phyloP scores from a whole-genome alignment of 2,888 invertebrate genomes.

The Drosophila paracracens region DNA sequence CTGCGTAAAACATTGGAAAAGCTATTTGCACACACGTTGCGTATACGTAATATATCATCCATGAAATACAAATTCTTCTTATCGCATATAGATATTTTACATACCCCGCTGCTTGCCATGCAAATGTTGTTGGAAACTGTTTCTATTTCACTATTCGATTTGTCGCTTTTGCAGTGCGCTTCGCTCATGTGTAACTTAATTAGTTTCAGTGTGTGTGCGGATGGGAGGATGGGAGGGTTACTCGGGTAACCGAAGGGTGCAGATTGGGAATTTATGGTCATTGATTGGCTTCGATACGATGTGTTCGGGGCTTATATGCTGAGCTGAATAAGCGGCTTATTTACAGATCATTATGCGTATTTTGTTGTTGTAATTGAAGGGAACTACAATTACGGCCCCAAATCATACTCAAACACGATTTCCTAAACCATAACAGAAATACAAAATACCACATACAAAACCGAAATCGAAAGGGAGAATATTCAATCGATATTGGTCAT shows the following conservation, averaged over 20 bases:
- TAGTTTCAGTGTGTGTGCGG: constrained; percentile 70
- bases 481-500: constrained; percentile 47
- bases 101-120: not conserved
- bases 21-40: constrained; percentile 22
- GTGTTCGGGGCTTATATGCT: constrained; percentile 12
- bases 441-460: not conserved
- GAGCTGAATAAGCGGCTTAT: constrained; percentile 51
- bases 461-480: not conserved
- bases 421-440: not conserved
- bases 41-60: constrained; percentile 41
- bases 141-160: constrained; percentile 52
- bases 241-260: not conserved
- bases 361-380: constrained; percentile 43
- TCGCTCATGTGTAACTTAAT: constrained; percentile 64
- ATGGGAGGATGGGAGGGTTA: not conserved
- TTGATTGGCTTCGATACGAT: constrained; percentile 39
- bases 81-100: constrained; percentile 8
- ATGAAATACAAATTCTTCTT: constrained; percentile 5
- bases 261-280: constrained; percentile 40
- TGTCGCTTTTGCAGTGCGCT: constrained; percentile 40
- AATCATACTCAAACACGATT: not conserved
- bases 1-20: not conserved
- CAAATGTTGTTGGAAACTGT: constrained; percentile 33
- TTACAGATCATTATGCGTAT: constrained; percentile 56
- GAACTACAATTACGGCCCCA: constrained; percentile 8